Evolutionary conservation across 2,888 invertebrate species (phyloP).

Genomic region (Stegana nigrithorax): DNA sequence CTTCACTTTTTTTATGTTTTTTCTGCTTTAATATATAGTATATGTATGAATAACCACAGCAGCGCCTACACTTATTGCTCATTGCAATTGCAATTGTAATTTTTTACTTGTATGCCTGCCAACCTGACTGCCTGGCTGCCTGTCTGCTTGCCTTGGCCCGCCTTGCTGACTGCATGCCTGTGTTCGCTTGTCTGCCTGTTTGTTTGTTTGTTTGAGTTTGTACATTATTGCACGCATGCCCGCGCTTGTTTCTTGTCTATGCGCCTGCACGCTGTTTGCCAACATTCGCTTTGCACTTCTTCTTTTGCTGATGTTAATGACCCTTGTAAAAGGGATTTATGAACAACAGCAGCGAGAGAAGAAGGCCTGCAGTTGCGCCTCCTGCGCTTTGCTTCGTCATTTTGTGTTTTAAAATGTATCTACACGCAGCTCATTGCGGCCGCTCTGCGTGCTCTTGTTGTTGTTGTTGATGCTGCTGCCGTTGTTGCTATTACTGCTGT

Average conservation of each 20-base stretch:
- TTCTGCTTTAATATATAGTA: no score
- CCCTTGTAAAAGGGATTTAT: slow-evolving; percentile 41
- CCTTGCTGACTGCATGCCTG: no score
- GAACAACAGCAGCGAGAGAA: slow-evolving; percentile 2
- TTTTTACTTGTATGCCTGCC: neutral
- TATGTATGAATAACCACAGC: no score
- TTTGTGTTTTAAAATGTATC: slow-evolving; percentile 3
- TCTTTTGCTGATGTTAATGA: slow-evolving; percentile 60
- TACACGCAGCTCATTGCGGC: neutral
- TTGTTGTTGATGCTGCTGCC: slow-evolving; percentile 25
- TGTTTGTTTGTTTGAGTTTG: neutral
- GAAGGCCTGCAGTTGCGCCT: neutral
- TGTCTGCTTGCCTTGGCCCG: neutral
- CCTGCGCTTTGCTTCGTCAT: neutral
- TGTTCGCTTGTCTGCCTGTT: neutral
- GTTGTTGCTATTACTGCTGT: neutral
- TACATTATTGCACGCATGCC: neutral
- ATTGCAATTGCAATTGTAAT: slow-evolving; percentile 9
- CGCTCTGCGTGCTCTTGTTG: slow-evolving; percentile 10
- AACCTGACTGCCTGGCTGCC: neutral
- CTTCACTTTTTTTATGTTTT: no score
- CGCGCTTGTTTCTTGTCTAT: no score
- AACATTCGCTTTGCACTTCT: slow-evolving; percentile 17
- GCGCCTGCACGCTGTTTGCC: no score
- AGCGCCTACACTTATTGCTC: no score